Evolutionary conservation across 1,140 invertebrate genomes (phyloP).

Genomic region (Drosophila nasuta): DNA sequence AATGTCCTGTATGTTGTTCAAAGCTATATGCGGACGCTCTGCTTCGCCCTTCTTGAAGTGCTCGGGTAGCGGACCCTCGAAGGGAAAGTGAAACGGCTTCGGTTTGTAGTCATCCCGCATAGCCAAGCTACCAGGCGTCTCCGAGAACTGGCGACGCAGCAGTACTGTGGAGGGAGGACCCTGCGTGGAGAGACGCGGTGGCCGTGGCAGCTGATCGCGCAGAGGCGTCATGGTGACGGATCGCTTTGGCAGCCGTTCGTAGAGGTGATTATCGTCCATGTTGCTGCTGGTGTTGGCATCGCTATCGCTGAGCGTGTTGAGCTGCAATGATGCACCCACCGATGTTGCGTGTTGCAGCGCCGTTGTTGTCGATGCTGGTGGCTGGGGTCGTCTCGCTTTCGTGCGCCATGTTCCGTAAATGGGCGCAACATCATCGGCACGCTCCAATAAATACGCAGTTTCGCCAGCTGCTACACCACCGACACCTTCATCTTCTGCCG

Average conservation of each 20-base stretch:
- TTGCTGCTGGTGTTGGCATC: slow-evolving; percentile 19
- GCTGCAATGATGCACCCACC: slow-evolving; percentile 22
- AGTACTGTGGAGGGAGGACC: slow-evolving; percentile 56
- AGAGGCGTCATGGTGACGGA: slow-evolving; percentile 78
- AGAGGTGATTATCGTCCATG: slow-evolving; percentile 64
- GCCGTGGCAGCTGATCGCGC: slow-evolving; percentile 75
- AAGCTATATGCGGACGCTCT: slow-evolving; percentile 36
- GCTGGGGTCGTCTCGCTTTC: slow-evolving; percentile 82
- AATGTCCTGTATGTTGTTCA: slow-evolving; percentile 81
- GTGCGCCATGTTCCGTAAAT: slow-evolving; percentile 84
- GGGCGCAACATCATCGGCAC: slow-evolving; percentile 75
- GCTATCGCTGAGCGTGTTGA: slow-evolving; percentile 17
- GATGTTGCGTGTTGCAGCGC: slow-evolving; percentile 53
- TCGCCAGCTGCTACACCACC: slow-evolving; percentile 54
- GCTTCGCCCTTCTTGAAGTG: slow-evolving; percentile 72
- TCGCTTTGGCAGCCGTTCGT: slow-evolving; percentile 77
- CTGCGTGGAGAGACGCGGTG: slow-evolving; percentile 72
- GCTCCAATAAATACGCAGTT: slow-evolving; percentile 84
- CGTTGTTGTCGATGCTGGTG: slow-evolving; percentile 25
- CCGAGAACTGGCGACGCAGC: slow-evolving; percentile 68
- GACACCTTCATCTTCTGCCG: slow-evolving; percentile 6
- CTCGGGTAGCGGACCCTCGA: slow-evolving; percentile 73
- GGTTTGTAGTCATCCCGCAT: slow-evolving; percentile 63
- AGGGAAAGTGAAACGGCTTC: slow-evolving; percentile 81
- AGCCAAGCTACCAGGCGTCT: slow-evolving; percentile 61